Evolutionary conservation across 1,140 invertebrate species (phyloP), one percentile per base, ranked within the genome.

Genomic region (Sinonovacula constricta): DNA sequence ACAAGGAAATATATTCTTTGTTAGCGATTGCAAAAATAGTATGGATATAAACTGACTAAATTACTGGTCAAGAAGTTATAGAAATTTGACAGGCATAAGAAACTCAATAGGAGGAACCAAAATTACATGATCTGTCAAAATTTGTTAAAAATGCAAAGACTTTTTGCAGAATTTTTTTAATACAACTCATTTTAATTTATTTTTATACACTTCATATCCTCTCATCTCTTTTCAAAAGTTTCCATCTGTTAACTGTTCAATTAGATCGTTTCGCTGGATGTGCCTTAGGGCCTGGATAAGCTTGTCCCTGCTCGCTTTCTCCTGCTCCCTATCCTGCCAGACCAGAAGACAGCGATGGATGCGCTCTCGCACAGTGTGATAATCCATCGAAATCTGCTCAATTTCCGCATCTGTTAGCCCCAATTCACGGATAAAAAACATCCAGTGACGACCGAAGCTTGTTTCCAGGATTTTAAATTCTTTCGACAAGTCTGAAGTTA

Each of bases 391-490:
- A 24, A 84, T 72, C 2, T 51, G 53, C n/a, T 83, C 81, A 62
- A 87, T 82, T 12, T 83, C 82, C 22, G 66, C 49, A 34, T 87
- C 86, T 4, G 45, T 31, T 4, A 85, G 26, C 49, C 81, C 83
- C n/a, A 87, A 65, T 0, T 79, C 66, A 24, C 86, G 57, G 68
- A 86, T 80, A 57, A 81, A 84, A 68, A 83, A 83, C 53, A 77
- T 77, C 86, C 86, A 87, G 57, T 85, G 80, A 57, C 81, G 63
- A 22, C 86, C 82, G 34, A 87, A 54, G 39, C 81, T 80, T 28
- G 70, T 80, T 3, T 70, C 78, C n/a, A 87, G 63, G 34, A 84
- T 84, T 54, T 69, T 69, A 28, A 85, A 81, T 79, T 87, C 86
- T 49, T 59, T 60, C 15, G 30, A 72, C 18, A 86, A 57, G 56